A percentile compares a stretch with the other conserved stretches of the same genome.
phyloP scores from a whole-genome alignment of 1,140 invertebrate genomes.

The Psilanteris sp. region DNA sequence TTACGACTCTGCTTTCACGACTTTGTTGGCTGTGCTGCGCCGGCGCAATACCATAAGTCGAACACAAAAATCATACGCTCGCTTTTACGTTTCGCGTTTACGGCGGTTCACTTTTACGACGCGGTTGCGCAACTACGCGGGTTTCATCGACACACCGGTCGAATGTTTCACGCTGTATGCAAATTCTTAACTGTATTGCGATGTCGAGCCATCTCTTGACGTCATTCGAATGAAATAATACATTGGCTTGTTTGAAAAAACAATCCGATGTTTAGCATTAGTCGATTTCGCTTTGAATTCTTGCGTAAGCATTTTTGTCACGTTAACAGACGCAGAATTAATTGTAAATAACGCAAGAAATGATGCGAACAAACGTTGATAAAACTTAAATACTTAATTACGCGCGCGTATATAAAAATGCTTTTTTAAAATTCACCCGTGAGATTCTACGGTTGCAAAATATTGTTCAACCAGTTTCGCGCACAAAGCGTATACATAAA shows the following conservation, averaged over 20 bases:
- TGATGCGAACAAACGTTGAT: too few species aligned
- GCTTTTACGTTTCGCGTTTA: constrained; percentile 39
- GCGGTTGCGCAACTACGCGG: constrained; percentile 33
- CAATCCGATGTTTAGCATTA: neutral
- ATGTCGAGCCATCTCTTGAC: constrained; percentile 17
- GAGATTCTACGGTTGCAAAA: too few species aligned
- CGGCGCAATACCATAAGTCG: constrained; percentile 43
- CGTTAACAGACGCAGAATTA: too few species aligned
- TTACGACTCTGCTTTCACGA: constrained; percentile 49
- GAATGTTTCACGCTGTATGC: constrained; percentile 23
- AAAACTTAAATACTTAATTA: too few species aligned
- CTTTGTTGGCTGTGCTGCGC: constrained; percentile 18
- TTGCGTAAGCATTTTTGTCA: too few species aligned
- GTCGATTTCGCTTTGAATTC: neutral
- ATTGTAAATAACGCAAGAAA: too few species aligned
- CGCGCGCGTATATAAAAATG: too few species aligned
- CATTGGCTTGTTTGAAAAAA: neutral
- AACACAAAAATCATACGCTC: constrained; percentile 51
- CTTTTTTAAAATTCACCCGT: too few species aligned
- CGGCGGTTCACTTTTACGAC: constrained; percentile 37
- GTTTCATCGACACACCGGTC: constrained; percentile 6
- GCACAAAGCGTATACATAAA: too few species aligned
- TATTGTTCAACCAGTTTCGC: too few species aligned
- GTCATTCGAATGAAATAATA: constrained; percentile 1
- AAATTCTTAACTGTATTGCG: constrained; percentile 21